These are phyloP conservation scores for Mycteria americana DNA, from an alignment of 2,797 vertebrate species.

Conservation along the genomic window DNA sequence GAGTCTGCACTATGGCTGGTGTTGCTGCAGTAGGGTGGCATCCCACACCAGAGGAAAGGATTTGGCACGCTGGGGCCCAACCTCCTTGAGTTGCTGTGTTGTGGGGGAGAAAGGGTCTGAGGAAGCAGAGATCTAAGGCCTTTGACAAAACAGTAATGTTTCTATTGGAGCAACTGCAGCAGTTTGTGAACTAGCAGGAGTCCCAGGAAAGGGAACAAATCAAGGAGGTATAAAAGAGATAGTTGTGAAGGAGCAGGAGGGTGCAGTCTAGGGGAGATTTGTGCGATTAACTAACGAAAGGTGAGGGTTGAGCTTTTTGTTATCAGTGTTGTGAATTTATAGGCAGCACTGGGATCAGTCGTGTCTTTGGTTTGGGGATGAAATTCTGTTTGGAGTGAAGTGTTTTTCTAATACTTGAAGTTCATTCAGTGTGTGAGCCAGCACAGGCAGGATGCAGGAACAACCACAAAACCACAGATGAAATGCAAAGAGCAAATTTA, in stretches of 20 bases:
- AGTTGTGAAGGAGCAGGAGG: not conserved
- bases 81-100: not conserved
- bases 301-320: not conserved
- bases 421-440: not conserved
- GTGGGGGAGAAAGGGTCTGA: not conserved
- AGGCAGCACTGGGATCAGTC: not conserved
- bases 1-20: not conserved
- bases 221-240: not conserved
- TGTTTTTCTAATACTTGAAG: not conserved
- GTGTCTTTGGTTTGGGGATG: not conserved
- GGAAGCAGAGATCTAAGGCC: not conserved
- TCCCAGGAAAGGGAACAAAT: not conserved
- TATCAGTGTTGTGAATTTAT: not conserved
- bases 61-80: not conserved
- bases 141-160: not conserved
- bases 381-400: not conserved
- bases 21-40: not conserved
- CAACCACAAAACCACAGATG: too few relatives aligned
- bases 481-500: too few relatives aligned
- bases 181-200: not conserved
- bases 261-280: not conserved
- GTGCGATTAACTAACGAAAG: not conserved
- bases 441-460: too few relatives aligned
- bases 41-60: not conserved
- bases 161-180: not conserved